Evolutionary conservation across 2,797 vertebrate species (phyloP).

Genomic region (Manis javanica): DNA sequence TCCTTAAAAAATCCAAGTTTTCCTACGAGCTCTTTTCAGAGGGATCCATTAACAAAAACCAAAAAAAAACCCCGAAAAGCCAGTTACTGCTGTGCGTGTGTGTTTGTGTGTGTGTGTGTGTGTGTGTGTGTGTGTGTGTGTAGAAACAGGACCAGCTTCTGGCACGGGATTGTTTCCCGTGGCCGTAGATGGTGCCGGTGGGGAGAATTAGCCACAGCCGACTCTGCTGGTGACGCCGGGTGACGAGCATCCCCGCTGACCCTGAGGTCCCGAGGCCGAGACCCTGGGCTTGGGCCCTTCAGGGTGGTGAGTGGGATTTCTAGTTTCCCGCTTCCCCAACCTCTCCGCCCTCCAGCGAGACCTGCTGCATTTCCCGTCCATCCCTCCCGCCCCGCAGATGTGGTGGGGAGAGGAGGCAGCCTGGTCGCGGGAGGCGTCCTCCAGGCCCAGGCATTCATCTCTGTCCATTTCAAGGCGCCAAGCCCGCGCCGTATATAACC

Average conservation of each 20-base stretch:
- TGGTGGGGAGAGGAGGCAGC: background rate
- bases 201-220: background rate
- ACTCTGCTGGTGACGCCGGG: background rate
- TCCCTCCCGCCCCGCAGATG: background rate
- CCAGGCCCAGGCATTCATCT: constrained; percentile 63
- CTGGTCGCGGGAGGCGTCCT: background rate
- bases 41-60: background rate
- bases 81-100: background rate
- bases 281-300: background rate
- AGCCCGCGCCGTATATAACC: constrained; percentile 72
- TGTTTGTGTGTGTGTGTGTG: background rate
- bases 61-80: background rate
- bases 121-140: no score
- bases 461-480: constrained; percentile 73
- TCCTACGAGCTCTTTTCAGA: background rate
- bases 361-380: background rate
- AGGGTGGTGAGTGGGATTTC: background rate
- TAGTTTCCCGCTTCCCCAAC: background rate
- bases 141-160: background rate
- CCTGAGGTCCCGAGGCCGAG: background rate
- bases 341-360: background rate
- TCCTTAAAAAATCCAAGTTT: background rate
- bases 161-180: background rate
- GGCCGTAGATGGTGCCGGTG: background rate
- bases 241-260: background rate